Evolutionary conservation across 92 coral and sea anemone species (phyloP), one percentile per base, ranked within the genome.

Genomic region (Bergia sp.): DNA sequence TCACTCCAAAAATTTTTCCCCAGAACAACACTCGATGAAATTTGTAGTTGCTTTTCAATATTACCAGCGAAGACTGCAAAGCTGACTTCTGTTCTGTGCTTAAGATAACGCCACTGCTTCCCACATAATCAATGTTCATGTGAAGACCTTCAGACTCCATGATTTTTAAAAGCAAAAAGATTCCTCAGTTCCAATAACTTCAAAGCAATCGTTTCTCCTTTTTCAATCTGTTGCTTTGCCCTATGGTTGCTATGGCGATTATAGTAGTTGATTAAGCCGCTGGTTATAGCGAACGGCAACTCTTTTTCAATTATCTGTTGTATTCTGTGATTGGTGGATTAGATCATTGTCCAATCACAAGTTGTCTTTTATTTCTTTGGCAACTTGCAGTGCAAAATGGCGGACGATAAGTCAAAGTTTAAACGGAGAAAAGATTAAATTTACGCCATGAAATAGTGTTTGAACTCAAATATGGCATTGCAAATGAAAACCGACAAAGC

Each of bases 51-150:
- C 91, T 93, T 86, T 89, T 95, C 92, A 92, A 43, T 85, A 97
- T 97, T 29, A 97, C 98, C 88, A 97, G 84, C 42, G 99, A 97
- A 40, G 99, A 97, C 93, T 96, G 98, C 72, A 97, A 91, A 77
- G 99, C 99, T 38, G 99, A 98, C 87, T 97, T 97, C 91, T 97
- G 99, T 50, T 97, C 99, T 71, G 99, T 95, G 88, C 99, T 97
- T 36, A 97, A 90, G 84, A 97, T 89, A 91, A 95, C 93, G 37
- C 99, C 99, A 84, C 99, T 97, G 38, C 99, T 97, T 82, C 98
- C 99, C 55, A 97, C 98, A 71, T 97, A 97, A 93, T 96, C 98
- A 41, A 97, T 71, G 81, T 90, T 89, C 94, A 96, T 94, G 87
- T 97, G 94, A 86, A 97, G 97, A 73, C 98, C 99, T 91, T 97